phyloP scores from a whole-genome alignment of 2,888 invertebrate species.

The Noctua pronuba region DNA sequence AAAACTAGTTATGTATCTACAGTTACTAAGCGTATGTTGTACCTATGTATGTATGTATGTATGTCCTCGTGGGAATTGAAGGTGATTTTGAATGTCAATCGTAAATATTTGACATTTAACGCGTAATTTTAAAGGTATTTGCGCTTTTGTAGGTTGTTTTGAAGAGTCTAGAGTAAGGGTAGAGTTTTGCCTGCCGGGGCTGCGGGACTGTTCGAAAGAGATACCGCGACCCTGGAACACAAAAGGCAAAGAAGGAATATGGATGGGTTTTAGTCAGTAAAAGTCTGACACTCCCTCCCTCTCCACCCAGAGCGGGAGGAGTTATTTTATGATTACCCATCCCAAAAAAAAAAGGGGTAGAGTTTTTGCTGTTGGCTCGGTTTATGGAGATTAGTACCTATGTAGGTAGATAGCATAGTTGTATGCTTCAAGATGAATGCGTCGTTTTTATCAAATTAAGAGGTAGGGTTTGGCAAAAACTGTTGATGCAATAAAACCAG shows the following conservation, averaged over 20 bases:
- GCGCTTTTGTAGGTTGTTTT: too few relatives aligned
- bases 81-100: constrained; percentile 61
- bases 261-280: too few relatives aligned
- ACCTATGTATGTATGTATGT: constrained; percentile 12
- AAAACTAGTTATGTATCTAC: constrained; percentile 53
- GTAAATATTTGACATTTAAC: constrained; percentile 58
- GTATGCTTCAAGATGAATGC: neutral
- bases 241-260: too few relatives aligned
- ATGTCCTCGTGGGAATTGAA: constrained; percentile 57
- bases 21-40: constrained; percentile 30
- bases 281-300: too few relatives aligned
- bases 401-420: too few relatives aligned
- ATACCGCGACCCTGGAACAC: too few relatives aligned
- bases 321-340: too few relatives aligned
- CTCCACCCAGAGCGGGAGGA: too few relatives aligned
- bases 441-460: neutral
- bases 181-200: too few relatives aligned
- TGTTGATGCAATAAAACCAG: neutral
- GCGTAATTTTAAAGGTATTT: too few relatives aligned
- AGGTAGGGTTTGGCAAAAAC: neutral
- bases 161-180: neutral
- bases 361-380: constrained; percentile 8
- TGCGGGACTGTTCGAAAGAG: too few relatives aligned
- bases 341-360: too few relatives aligned
- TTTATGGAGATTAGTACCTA: neutral